Percentiles rank a stretch among this genome's conserved stretches.
Conservation (phyloP, 2,888 invertebrate species). For the Ernsta delagoae region DNA sequence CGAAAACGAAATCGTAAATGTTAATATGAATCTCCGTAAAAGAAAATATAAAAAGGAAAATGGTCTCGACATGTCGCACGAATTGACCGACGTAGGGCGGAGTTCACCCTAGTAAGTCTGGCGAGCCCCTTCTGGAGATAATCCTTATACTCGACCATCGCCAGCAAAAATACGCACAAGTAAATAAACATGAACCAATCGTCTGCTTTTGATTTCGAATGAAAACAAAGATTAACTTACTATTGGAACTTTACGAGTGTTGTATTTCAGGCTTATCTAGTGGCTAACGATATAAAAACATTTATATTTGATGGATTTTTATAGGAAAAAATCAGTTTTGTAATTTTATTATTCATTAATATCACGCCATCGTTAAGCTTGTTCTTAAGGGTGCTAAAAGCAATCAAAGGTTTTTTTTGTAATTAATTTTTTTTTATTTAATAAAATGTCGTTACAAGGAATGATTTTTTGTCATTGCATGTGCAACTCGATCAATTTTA, state of each 20-base stretch:
- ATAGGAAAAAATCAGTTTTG: no score
- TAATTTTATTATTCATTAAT: no score
- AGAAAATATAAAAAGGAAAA: slow-evolving; percentile 34
- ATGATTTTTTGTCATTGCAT: background rate
- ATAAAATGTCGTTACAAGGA: background rate
- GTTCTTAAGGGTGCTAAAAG: no score
- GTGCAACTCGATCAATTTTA: background rate
- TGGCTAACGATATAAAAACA: no score
- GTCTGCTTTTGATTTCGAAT: background rate
- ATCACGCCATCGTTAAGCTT: no score
- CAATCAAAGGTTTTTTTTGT: no score
- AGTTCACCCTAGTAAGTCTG: slow-evolving; percentile 27
- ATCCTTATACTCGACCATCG: slow-evolving; percentile 7
- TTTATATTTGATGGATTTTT: no score
- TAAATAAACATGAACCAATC: slow-evolving; percentile 1
- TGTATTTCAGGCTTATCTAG: no score
- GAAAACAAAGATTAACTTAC: background rate
- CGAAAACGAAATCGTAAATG: slow-evolving; percentile 36
- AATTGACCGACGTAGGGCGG: slow-evolving; percentile 34
- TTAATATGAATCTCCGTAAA: slow-evolving; percentile 29
- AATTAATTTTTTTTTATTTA: no score
- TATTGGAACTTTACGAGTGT: no score
- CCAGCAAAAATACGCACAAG: slow-evolving; percentile 1
- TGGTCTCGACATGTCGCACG: slow-evolving; percentile 31
- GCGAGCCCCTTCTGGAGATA: slow-evolving; percentile 26